Evolutionary conservation across 2,888 invertebrate species (phyloP).

Genomic region (Archaeoteleia sp.): DNA sequence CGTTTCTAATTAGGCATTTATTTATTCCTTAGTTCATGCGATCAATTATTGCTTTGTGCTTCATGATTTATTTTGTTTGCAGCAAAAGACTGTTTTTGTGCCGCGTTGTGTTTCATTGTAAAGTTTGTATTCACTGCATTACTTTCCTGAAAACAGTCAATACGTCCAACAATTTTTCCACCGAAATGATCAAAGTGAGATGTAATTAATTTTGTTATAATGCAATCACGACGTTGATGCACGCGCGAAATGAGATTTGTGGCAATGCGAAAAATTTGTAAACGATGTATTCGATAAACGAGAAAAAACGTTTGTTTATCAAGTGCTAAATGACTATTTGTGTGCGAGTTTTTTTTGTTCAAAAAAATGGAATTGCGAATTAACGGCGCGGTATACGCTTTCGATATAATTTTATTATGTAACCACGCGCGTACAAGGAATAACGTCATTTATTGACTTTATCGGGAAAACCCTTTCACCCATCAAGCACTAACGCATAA

Average conservation of each 20-base stretch:
- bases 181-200: conserved; percentile 6
- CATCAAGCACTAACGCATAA: conserved; percentile 24
- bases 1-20: too few relatives aligned
- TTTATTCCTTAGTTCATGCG: too few relatives aligned
- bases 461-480: conserved; percentile 27
- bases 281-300: neutral
- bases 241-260: neutral
- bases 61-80: too few relatives aligned
- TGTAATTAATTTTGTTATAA: conserved; percentile 13
- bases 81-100: too few relatives aligned
- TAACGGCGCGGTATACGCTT: neutral
- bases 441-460: conserved; percentile 8
- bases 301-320: too few relatives aligned
- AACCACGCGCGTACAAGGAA: neutral
- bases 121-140: too few relatives aligned
- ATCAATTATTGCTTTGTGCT: too few relatives aligned
- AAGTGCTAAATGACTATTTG: too few relatives aligned
- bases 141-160: too few relatives aligned
- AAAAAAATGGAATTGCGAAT: neutral
- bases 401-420: conserved; percentile 1
- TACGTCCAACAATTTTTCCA: conserved; percentile 3
- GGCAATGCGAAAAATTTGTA: conserved; percentile 5
- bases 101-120: too few relatives aligned
- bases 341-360: too few relatives aligned
- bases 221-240: conserved; percentile 22